Evolutionary conservation across 2,797 vertebrate species (phyloP).

Genomic region (Ataeniobius toweri): DNA sequence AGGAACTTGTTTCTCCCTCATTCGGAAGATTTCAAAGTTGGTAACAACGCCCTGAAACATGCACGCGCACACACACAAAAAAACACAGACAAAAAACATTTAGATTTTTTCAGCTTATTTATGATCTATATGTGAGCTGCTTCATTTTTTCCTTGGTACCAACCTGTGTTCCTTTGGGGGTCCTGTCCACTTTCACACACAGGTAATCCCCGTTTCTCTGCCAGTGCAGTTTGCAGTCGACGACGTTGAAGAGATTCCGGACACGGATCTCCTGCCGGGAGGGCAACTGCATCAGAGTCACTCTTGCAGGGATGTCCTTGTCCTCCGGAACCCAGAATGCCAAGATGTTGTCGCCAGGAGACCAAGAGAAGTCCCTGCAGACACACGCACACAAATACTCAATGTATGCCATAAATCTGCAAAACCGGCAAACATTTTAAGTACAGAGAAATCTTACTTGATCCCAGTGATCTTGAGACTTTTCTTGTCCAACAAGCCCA

Average conservation of each 20-base stretch:
- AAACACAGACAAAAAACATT: neutral
- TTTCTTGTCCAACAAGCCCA: conserved; percentile 98
- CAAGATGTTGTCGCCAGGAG: conserved; percentile 97
- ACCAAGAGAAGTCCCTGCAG: conserved; percentile 97
- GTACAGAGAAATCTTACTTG: conserved; percentile 83
- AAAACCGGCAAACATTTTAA: neutral
- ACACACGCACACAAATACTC: neutral
- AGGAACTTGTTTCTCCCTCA: conserved; percentile 98
- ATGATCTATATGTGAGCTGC: neutral
- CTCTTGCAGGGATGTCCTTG: conserved; percentile 97
- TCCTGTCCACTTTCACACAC: conserved; percentile 97
- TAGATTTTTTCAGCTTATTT: neutral
- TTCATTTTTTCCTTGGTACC: neutral
- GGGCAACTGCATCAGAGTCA: conserved; percentile 97
- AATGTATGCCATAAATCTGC: neutral
- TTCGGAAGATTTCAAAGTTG: conserved; percentile 99
- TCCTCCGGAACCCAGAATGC: conserved; percentile 99
- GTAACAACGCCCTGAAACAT: conserved; percentile 92
- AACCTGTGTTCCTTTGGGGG: conserved; percentile 96
- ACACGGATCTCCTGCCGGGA: conserved; percentile 95
- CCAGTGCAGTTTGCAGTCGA: conserved; percentile 98
- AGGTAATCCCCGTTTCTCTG: conserved; percentile 97
- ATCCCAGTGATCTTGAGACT: conserved; percentile 97
- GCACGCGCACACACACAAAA: neutral
- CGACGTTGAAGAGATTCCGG: conserved; percentile 97